phyloP scores from a whole-genome alignment of 2,888 invertebrate genomes.

The Rutpela maculata region DNA sequence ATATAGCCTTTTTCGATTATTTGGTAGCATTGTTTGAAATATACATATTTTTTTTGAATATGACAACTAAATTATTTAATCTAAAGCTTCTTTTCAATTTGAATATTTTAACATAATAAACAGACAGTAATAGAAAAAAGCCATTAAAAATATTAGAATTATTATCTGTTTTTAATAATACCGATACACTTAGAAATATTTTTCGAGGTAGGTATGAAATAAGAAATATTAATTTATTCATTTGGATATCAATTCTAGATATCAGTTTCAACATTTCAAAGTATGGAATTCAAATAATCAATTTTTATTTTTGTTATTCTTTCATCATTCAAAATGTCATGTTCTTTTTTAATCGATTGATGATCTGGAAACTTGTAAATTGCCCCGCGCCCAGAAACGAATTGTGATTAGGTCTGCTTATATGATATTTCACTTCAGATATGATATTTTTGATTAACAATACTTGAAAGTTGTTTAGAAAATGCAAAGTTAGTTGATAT shows the following conservation, averaged over 20 bases:
- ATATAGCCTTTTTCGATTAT: constrained; percentile 10
- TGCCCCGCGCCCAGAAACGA: constrained; percentile 15
- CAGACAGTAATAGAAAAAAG: constrained; percentile 37
- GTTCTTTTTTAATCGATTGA: constrained; percentile 56
- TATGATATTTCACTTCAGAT: no score
- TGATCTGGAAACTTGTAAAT: constrained; percentile 40
- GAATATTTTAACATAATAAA: constrained; percentile 39
- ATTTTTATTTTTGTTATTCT: constrained; percentile 61
- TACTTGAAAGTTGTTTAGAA: no score
- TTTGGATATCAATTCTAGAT: constrained; percentile 54
- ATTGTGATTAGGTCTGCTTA: neutral
- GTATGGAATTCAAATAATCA: constrained; percentile 62
- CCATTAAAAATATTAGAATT: constrained; percentile 42
- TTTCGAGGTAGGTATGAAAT: constrained; percentile 43
- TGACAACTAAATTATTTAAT: constrained; percentile 36
- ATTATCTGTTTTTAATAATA: constrained; percentile 39
- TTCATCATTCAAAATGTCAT: constrained; percentile 63
- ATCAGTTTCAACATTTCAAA: constrained; percentile 59
- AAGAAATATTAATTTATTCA: constrained; percentile 53
- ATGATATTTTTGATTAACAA: no score
- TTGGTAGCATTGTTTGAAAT: constrained; percentile 22
- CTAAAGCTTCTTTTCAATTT: constrained; percentile 32
- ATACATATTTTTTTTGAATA: constrained; percentile 27
- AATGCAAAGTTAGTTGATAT: no score
- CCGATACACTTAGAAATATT: constrained; percentile 36